A percentile compares a stretch with the other conserved stretches of the same genome.
These are phyloP conservation scores for Brachypteracias leptosomus DNA, from an alignment of 2,113 vertebrate genomes.

Conservation along the genomic window DNA sequence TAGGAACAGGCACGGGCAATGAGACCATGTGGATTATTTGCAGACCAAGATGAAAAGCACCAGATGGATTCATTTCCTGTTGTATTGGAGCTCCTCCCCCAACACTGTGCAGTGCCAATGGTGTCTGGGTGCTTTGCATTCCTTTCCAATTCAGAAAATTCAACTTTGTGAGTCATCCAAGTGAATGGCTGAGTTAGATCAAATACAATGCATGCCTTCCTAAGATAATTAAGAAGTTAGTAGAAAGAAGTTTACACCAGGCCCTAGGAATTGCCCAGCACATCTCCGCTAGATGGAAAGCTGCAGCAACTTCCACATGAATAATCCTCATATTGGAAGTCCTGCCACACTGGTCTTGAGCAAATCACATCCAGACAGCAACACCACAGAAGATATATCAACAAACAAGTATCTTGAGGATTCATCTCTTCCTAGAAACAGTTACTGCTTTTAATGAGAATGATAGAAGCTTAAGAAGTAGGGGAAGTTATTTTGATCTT, in stretches of 20 bases:
- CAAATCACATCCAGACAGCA: background rate
- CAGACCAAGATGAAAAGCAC: constrained; percentile 24
- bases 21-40: background rate
- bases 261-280: background rate
- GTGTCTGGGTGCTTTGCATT: constrained; percentile 31
- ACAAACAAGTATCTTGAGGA: background rate
- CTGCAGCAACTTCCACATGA: background rate
- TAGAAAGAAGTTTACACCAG: background rate
- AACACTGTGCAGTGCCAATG: background rate
- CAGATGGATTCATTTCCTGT: constrained; percentile 25
- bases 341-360: background rate
- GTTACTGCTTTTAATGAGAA: background rate
- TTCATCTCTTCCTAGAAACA: background rate
- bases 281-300: background rate
- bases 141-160: constrained; percentile 5
- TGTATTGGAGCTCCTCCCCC: background rate
- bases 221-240: background rate
- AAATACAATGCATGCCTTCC: background rate
- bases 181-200: constrained; percentile 5
- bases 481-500: background rate
- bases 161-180: background rate
- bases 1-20: background rate
- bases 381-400: background rate
- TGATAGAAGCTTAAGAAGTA: background rate
- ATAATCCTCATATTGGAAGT: background rate